These are phyloP conservation scores for Spatulosminthurus flaviceps DNA, from an alignment of 2,888 invertebrate genomes.

Conservation along the genomic window DNA sequence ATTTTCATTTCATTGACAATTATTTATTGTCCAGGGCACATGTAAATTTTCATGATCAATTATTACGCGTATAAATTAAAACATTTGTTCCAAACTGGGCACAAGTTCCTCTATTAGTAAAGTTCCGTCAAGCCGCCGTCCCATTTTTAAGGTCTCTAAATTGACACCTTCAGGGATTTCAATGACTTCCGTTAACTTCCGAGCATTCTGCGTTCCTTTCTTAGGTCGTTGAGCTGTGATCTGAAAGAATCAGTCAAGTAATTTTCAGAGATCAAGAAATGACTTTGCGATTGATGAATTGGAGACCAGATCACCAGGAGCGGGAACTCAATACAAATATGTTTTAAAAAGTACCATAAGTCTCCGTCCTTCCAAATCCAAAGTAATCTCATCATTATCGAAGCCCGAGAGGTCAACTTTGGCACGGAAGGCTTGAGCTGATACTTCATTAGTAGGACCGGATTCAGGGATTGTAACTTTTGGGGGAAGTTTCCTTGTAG, in stretches of 20 bases:
- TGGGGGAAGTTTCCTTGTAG: neutral
- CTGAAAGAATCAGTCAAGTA: slow-evolving; percentile 26
- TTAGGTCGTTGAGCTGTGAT: slow-evolving; percentile 48
- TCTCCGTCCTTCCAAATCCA: slow-evolving; percentile 54
- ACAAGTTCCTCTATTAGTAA: slow-evolving; percentile 55
- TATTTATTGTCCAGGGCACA: neutral
- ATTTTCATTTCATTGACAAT: too few relatives aligned
- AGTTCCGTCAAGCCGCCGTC: slow-evolving; percentile 51
- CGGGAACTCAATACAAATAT: neutral
- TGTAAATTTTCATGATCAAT: neutral
- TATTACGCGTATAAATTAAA: neutral
- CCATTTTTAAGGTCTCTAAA: slow-evolving; percentile 56
- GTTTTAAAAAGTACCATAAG: slow-evolving; percentile 44
- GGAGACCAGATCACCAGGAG: too few relatives aligned
- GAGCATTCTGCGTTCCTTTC: slow-evolving; percentile 43
- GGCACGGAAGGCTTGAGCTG: slow-evolving; percentile 30
- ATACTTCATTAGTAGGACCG: neutral
- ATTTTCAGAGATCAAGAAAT: neutral
- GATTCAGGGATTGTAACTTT: neutral
- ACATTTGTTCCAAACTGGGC: neutral
- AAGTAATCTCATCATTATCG: slow-evolving; percentile 54
- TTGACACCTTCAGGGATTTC: slow-evolving; percentile 54
- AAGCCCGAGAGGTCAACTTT: slow-evolving; percentile 54
- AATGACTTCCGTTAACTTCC: slow-evolving; percentile 56
- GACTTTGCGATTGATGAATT: too few relatives aligned